Evolutionary conservation across 2,797 vertebrate genomes (phyloP), one percentile per base, ranked within the genome.

Genomic region (Melanotaenia boesemani): DNA sequence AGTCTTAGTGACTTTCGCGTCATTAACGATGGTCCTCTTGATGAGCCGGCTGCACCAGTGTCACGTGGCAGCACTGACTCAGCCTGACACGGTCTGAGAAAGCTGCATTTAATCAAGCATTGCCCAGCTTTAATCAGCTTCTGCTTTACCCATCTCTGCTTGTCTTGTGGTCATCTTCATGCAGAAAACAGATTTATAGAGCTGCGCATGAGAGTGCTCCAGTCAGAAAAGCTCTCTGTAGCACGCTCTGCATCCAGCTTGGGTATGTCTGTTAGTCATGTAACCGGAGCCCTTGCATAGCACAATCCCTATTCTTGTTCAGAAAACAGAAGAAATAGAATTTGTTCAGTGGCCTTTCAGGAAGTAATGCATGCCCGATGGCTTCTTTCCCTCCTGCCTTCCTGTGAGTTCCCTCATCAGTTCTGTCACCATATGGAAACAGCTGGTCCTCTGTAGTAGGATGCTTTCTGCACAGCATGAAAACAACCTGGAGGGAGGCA

Each of bases 31-130:
- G 20, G 70, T 57, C 54, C 15, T 78, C 75, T 86, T 36, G 74
- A 83, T 85, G 80, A 83, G 81, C 54, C 28, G 68, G 76, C 67
- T 32, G 60, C 68, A 46, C 75, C 72, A 16, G 73, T 63, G 88
- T 86, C 77, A 82, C 73, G 80, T 80, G 75, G 78, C 82, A 65
- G 76, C 54, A 1, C 70, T 82, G 79, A 84, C 82, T 78, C 78
- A 28, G 54, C 54, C 26, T 56, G 54, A 56, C 54, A 30, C 67
- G 2, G 63, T 37, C 76, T 70, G 75, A 76, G 87, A 79, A 88
- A 86, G 82, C 89, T 88, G 86, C 86, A 81, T 92, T 92, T 89
- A 89, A 90, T 92, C 91, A 90, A 82, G 71, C 62, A 0, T 74
- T 52, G 86, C 61, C 76, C 69, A 39, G 67, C 80, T 86, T 77